Percentiles rank a stretch among this genome's conserved stretches.
phyloP scores from a whole-genome alignment of 2,888 invertebrate species.

The Calephelis perditalis region DNA sequence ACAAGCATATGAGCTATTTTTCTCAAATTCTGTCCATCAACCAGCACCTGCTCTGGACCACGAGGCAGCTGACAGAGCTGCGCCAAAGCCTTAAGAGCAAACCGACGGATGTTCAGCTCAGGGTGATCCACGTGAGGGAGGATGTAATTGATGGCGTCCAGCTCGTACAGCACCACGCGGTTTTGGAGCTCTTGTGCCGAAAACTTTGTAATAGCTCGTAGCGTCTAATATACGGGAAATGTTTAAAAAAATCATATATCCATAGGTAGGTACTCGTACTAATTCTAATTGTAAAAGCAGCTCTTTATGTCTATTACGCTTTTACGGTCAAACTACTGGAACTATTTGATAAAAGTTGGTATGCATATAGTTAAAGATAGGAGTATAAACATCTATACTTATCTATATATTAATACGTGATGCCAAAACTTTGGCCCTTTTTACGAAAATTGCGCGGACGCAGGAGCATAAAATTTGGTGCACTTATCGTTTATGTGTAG shows the following conservation, averaged over 20 bases:
- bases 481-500: too few relatives aligned
- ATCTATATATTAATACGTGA: too few relatives aligned
- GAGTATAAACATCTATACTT: too few relatives aligned
- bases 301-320: too few relatives aligned
- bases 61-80: conserved; percentile 67
- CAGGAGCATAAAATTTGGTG: too few relatives aligned
- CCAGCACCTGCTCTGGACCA: conserved; percentile 65
- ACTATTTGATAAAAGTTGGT: too few relatives aligned
- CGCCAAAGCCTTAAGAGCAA: conserved; percentile 71
- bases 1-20: conserved; percentile 58
- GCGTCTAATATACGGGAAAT: conserved; percentile 41
- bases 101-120: conserved; percentile 64
- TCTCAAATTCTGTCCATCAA: conserved; percentile 51
- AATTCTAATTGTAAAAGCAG: too few relatives aligned
- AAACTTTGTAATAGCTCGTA: conserved; percentile 67
- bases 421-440: too few relatives aligned
- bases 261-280: too few relatives aligned
- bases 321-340: too few relatives aligned
- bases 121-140: conserved; percentile 55
- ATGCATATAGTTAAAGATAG: too few relatives aligned
- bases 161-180: conserved; percentile 47
- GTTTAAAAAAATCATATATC: conserved; percentile 6
- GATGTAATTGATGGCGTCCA: conserved; percentile 54
- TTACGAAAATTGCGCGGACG: too few relatives aligned
- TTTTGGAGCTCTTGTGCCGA: conserved; percentile 59